Percentiles rank a stretch among this genome's conserved stretches.
These are phyloP conservation scores for Tenthredo amoena DNA, from an alignment of 2,888 invertebrate species.

Conservation along the genomic window DNA sequence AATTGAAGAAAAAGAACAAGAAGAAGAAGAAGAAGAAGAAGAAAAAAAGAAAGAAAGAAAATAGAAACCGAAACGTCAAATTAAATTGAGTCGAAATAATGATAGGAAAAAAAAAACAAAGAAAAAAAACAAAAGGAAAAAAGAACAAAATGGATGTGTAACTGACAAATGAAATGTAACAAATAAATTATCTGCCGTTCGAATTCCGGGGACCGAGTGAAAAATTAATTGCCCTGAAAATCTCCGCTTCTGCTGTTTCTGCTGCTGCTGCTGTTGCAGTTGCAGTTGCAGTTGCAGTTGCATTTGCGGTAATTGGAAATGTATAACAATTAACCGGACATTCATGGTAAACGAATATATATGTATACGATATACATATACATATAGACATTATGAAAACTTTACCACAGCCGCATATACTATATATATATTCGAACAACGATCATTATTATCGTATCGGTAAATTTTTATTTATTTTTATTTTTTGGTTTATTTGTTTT, in stretches of 20 bases:
- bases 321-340: constrained; percentile 37
- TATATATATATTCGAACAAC: background rate
- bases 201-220: background rate
- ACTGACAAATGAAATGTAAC: background rate
- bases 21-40: background rate
- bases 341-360: constrained; percentile 15
- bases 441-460: background rate
- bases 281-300: background rate
- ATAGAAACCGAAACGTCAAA: background rate
- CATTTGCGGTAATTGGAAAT: constrained; percentile 37
- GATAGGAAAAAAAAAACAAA: background rate
- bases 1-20: background rate
- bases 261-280: background rate
- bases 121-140: background rate
- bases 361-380: background rate
- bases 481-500: too few species aligned
- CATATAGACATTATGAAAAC: background rate
- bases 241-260: background rate
- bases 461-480: background rate
- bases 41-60: background rate
- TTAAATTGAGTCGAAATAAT: too few species aligned
- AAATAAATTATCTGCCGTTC: background rate
- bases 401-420: background rate
- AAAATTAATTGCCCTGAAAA: constrained; percentile 28
- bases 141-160: background rate